A percentile compares a stretch with the other conserved stretches of the same genome.
phyloP scores from a whole-genome alignment of 1,140 invertebrate species.

The Choristoneura fumiferana region DNA sequence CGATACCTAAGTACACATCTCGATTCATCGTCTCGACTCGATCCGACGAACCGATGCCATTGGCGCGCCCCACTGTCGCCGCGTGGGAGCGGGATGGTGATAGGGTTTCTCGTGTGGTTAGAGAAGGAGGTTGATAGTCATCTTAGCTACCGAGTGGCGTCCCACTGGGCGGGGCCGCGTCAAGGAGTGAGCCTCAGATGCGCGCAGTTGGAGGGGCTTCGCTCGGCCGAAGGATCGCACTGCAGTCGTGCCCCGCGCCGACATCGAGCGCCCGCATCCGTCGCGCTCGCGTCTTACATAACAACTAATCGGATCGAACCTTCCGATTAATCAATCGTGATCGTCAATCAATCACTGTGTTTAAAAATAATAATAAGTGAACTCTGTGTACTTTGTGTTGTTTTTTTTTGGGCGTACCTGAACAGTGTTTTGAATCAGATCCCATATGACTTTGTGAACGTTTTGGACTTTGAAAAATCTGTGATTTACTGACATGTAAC shows the following conservation, averaged over 20 bases:
- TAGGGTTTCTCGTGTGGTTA: constrained; percentile 32
- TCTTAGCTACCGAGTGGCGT: constrained; percentile 71
- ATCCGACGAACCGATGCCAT: constrained; percentile 72
- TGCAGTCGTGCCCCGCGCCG: constrained; percentile 70
- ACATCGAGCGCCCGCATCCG: constrained; percentile 58
- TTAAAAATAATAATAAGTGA: constrained; percentile 26
- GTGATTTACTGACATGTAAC: constrained; percentile 37
- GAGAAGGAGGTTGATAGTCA: constrained; percentile 68
- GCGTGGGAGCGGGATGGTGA: constrained; percentile 53
- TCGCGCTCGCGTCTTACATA: constrained; percentile 60
- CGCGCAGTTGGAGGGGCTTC: constrained; percentile 69
- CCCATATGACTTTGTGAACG: constrained; percentile 33
- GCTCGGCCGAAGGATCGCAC: constrained; percentile 67
- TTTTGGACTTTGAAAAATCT: constrained; percentile 27
- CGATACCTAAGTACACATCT: constrained; percentile 78
- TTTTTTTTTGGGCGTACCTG: constrained; percentile 61
- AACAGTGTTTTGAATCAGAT: constrained; percentile 43
- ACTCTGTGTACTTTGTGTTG: constrained; percentile 57
- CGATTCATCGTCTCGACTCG: constrained; percentile 77
- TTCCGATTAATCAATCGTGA: constrained; percentile 68
- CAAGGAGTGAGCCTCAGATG: constrained; percentile 74
- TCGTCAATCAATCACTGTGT: constrained; percentile 50
- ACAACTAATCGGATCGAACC: constrained; percentile 60
- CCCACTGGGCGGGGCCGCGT: constrained; percentile 75
- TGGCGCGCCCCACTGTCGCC: constrained; percentile 75